phyloP scores from a whole-genome alignment of 1,140 invertebrate genomes.

The Drosophila carrolli region DNA sequence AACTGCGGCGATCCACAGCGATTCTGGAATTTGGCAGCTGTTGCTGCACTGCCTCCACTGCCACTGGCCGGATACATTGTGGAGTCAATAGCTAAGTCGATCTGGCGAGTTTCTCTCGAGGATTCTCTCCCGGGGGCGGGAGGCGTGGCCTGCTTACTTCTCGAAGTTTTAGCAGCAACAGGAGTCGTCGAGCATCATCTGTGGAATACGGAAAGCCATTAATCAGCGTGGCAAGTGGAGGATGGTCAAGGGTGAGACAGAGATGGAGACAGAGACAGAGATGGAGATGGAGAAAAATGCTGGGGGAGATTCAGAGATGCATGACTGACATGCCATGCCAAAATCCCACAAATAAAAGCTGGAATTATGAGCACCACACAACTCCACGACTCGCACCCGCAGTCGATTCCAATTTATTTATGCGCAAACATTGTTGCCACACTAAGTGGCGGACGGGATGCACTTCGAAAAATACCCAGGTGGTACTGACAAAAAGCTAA shows the following conservation, averaged over 20 bases:
- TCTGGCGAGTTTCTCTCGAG: not conserved
- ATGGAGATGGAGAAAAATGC: not conserved
- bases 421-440: slow-evolving; percentile 78
- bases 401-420: slow-evolving; percentile 77
- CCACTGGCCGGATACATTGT: slow-evolving; percentile 63
- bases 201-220: slow-evolving; percentile 55
- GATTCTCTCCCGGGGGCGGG: not conserved
- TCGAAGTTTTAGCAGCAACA: slow-evolving; percentile 15
- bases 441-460: slow-evolving; percentile 28
- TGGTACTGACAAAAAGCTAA: not conserved
- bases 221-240: slow-evolving; percentile 64
- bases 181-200: slow-evolving; percentile 44
- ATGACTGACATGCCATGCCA: slow-evolving; percentile 80
- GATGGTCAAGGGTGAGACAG: slow-evolving; percentile 1
- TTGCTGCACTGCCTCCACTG: slow-evolving; percentile 46
- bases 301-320: slow-evolving; percentile 40
- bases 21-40: slow-evolving; percentile 73
- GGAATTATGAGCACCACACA: slow-evolving; percentile 75
- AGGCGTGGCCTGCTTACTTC: not conserved
- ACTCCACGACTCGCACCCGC: slow-evolving; percentile 30
- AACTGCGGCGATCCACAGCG: slow-evolving; percentile 79
- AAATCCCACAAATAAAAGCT: slow-evolving; percentile 83
- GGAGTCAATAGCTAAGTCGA: too few species aligned
- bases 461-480: slow-evolving; percentile 25
- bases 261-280: not conserved